These are phyloP conservation scores for Centruroides sculpturatus DNA, from an alignment of 1,140 invertebrate species.

Conservation along the genomic window DNA sequence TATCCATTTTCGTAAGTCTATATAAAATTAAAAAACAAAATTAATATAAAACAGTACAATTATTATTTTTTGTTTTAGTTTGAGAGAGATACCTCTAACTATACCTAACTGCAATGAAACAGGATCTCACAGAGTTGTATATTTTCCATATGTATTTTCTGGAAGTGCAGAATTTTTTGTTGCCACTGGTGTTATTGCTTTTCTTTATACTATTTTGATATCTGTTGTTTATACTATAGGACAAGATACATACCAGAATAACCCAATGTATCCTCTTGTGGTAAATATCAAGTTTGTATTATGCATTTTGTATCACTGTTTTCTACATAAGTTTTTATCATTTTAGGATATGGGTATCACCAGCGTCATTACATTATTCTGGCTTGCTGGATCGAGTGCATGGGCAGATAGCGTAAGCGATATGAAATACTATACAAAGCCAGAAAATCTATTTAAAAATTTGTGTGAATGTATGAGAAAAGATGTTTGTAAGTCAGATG, in stretches of 20 bases:
- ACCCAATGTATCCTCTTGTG: constrained; percentile 33
- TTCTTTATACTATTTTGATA: constrained; percentile 41
- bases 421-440: constrained; percentile 39
- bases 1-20: constrained; percentile 12
- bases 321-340: background rate
- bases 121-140: background rate
- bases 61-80: no score
- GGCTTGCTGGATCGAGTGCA: constrained; percentile 47
- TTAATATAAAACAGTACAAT: no score
- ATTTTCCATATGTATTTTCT: constrained; percentile 33
- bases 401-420: constrained; percentile 47
- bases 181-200: constrained; percentile 48
- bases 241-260: constrained; percentile 41
- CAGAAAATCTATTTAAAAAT: constrained; percentile 20
- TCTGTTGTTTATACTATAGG: constrained; percentile 41
- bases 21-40: no score
- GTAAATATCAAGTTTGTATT: background rate
- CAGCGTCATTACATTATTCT: constrained; percentile 43
- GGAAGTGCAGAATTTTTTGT: constrained; percentile 50
- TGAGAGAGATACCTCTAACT: no score
- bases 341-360: constrained; percentile 41
- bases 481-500: constrained; percentile 1
- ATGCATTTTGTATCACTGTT: no score
- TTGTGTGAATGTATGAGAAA: constrained; percentile 13
- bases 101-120: no score